Evolutionary conservation across 2,113 vertebrate species (phyloP).

Genomic region (Limanda limanda): DNA sequence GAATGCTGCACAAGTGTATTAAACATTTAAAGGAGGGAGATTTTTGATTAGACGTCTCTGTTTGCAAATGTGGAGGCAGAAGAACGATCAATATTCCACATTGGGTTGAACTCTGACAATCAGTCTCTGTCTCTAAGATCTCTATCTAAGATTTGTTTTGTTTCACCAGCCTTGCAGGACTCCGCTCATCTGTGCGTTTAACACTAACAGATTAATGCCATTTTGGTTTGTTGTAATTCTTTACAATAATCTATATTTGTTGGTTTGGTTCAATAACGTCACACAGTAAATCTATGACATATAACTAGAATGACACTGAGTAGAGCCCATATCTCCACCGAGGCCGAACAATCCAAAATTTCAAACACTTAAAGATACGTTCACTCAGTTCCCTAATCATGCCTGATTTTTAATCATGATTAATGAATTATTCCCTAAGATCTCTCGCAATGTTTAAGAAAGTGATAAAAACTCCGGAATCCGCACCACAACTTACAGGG

Average conservation of each 20-base stretch:
- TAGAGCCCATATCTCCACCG: too few species aligned
- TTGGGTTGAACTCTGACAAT: conserved; percentile 15
- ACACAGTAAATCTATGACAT: neutral
- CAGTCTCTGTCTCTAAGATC: neutral
- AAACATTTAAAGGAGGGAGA: neutral
- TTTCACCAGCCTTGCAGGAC: neutral
- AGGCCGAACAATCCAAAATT: too few species aligned
- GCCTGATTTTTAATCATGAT: neutral
- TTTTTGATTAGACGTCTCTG: neutral
- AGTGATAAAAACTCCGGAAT: too few species aligned
- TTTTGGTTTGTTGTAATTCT: neutral
- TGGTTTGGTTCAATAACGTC: neutral
- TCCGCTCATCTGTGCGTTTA: neutral
- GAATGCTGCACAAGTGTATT: conserved; percentile 2
- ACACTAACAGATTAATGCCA: neutral
- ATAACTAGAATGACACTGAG: too few species aligned
- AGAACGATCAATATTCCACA: conserved; percentile 13
- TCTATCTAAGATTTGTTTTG: neutral
- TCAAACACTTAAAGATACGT: too few species aligned
- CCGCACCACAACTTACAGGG: neutral
- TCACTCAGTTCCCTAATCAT: too few species aligned
- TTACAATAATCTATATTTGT: neutral
- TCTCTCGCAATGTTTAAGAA: too few species aligned
- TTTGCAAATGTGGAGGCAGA: conserved; percentile 5
- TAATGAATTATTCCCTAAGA: too few species aligned